Base-by-base conservation (phyloP, 2,797 vertebrate genomes). In the Syngnathus rostellatus region DNA sequence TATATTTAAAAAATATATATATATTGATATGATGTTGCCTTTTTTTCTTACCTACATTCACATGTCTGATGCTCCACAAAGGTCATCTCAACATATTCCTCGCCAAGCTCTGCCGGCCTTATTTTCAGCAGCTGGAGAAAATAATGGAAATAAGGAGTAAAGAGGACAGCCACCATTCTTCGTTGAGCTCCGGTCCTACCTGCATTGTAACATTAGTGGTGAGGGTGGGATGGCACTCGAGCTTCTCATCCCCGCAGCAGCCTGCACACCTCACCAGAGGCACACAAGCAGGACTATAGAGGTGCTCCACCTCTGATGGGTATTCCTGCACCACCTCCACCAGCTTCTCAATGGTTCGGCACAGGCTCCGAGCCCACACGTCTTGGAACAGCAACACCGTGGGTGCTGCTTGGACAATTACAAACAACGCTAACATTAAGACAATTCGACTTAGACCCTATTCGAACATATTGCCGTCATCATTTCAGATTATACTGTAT, bases 361-460 rank as follows among this genome's bases (percentile, higher is more conserved):
- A 98, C 89, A 94, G 95, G 80, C 96, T 98, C 62, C 93, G 94
- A 38, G 92, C 90, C 95, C 94, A 97, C 69, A 98, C 95, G 64
- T 95, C 93, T 77, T 92, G 89, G 85, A 98, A 98, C 76, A 90
- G 91, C 77, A 98, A 73, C 69, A 95, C 96, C 95, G 57, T 45
- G 70, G 61, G 65, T 8, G 41, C 11, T 43, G 41, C 11, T 45
- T 25, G 12, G 3, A 62, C 60, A 46, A 62, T 25, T 46, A 45
- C 41, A 45, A 8, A 23, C 31, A 58, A 53, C 11, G 50, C 8
- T 21, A 53, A 9, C n/a, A 53, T 53, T 53, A 53, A 21, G n/a
- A 17, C n/a, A 17, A 51, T 53, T 10, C 3, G 5, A 45, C 3
- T 45, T 5, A 10, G 11, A 10, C 14, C 10, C n/a, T 53, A 17